Conservation (phyloP, 2,113 vertebrate genomes). For the Pithys albifrons region DNA sequence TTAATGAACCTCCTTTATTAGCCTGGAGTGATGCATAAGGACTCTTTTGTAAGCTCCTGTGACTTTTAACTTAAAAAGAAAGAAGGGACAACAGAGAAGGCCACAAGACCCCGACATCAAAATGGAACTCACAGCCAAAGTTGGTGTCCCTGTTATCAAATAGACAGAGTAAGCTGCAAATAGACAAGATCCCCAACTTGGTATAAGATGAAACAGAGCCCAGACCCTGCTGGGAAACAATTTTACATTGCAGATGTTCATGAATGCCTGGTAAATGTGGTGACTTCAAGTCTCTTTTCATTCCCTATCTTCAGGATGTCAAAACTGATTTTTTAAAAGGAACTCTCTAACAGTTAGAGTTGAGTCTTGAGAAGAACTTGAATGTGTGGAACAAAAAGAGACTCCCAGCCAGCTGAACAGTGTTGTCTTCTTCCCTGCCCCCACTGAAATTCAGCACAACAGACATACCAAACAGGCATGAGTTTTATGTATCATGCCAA, state of each 20-base stretch:
- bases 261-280: constrained; percentile 44
- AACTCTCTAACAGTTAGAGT: not conserved
- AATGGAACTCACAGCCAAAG: not conserved
- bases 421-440: not conserved
- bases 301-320: constrained; percentile 29
- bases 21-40: not conserved
- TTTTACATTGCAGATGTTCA: constrained; percentile 57
- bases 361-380: constrained; percentile 41
- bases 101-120: not conserved
- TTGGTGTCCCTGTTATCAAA: not conserved
- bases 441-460: constrained; percentile 22
- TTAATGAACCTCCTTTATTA: not conserved
- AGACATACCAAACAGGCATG: constrained; percentile 50
- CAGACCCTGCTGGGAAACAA: constrained; percentile 10
- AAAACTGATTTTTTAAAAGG: constrained; percentile 39
- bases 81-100: not conserved
- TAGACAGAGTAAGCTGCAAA: not conserved
- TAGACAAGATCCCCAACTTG: not conserved
- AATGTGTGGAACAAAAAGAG: constrained; percentile 18
- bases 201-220: constrained; percentile 26
- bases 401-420: constrained; percentile 17
- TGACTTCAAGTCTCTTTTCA: constrained; percentile 1
- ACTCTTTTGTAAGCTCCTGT: not conserved
- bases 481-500: constrained; percentile 35
- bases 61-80: constrained; percentile 11